Conservation (phyloP, 2,113 vertebrate species). For the Speoplatyrhinus poulsoni region DNA sequence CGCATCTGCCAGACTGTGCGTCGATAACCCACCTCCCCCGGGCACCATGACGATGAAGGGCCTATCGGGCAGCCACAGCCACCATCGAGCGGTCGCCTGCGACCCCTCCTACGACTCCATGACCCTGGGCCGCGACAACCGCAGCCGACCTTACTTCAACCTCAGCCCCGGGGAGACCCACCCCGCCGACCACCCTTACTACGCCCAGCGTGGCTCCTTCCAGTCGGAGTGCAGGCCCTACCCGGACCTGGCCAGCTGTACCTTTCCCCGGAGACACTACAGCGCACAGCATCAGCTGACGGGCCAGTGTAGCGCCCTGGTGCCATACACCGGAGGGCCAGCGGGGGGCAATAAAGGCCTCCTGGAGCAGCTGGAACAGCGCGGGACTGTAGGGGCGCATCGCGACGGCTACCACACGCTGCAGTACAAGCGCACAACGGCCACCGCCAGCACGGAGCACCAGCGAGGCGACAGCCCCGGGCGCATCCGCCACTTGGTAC, state of each 20-base stretch:
- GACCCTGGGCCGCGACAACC: slow-evolving; percentile 82
- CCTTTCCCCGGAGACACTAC: slow-evolving; percentile 94
- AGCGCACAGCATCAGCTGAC: slow-evolving; percentile 86
- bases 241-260: slow-evolving; percentile 93
- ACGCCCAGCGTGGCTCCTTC: slow-evolving; percentile 78
- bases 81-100: slow-evolving; percentile 88
- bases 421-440: slow-evolving; percentile 87
- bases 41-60: slow-evolving; percentile 89
- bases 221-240: slow-evolving; percentile 84
- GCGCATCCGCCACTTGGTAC: slow-evolving; percentile 93
- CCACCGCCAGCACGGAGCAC: slow-evolving; percentile 71
- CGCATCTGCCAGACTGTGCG: slow-evolving; percentile 53
- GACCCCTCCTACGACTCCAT: slow-evolving; percentile 83
- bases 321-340: slow-evolving; percentile 78
- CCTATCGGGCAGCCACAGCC: slow-evolving; percentile 90
- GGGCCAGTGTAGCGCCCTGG: slow-evolving; percentile 83
- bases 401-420: slow-evolving; percentile 96
- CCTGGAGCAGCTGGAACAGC: slow-evolving; percentile 92
- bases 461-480: slow-evolving; percentile 94
- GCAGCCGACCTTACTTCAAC: slow-evolving; percentile 81
- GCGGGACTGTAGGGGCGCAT: slow-evolving; percentile 80
- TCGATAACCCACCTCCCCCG: slow-evolving; percentile 10
- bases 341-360: slow-evolving; percentile 65
- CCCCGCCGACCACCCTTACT: slow-evolving; percentile 78
- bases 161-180: slow-evolving; percentile 82